Conservation (phyloP, 2,797 vertebrate species). For the Mormyrops boulengeri region DNA sequence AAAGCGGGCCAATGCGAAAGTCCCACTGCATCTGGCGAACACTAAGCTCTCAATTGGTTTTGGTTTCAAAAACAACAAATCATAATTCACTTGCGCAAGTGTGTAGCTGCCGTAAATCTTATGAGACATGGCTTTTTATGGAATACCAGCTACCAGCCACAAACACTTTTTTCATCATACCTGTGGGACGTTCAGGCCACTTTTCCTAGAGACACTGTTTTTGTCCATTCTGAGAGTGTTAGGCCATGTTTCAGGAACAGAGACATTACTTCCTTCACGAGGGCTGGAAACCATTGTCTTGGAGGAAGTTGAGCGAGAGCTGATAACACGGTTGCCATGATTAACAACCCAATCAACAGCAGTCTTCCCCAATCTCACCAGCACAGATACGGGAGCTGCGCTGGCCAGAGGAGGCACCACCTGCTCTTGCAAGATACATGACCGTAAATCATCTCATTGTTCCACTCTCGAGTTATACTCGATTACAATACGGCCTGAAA, state of each 20-base stretch:
- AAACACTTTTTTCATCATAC: not conserved
- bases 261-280: not conserved
- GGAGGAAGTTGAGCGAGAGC: not conserved
- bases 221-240: not conserved
- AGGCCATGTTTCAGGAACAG: slow-evolving; percentile 1
- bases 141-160: not conserved
- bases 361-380: slow-evolving; percentile 1
- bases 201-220: not conserved
- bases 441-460: not conserved
- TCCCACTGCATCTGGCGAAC: not conserved
- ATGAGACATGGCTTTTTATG: not conserved
- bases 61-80: not conserved
- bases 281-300: not conserved
- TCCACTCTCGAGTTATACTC: not conserved
- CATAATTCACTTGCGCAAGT: not conserved
- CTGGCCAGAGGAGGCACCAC: not conserved
- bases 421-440: not conserved
- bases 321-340: not conserved
- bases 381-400: not conserved
- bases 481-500: not conserved
- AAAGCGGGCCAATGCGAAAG: not conserved
- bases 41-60: not conserved
- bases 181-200: not conserved
- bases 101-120: not conserved
- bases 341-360: not conserved